Percentiles rank a stretch among this genome's conserved stretches.
Evolutionary conservation across 2,797 vertebrate genomes (phyloP).

Genomic region (Thunnus albacares): DNA sequence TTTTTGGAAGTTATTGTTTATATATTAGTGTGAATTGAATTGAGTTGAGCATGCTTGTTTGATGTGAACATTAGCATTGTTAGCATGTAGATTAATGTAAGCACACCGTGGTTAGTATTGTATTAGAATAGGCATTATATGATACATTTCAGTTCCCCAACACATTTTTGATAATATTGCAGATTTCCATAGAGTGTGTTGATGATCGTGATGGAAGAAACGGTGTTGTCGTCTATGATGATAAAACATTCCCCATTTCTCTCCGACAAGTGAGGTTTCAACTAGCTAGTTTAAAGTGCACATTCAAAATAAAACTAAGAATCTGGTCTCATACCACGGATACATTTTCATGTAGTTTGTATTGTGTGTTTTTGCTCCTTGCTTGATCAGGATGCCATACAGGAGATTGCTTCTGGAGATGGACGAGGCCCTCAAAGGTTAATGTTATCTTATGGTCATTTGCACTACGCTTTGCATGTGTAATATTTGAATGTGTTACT

Average conservation of each 20-base stretch:
- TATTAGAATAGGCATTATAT: not conserved
- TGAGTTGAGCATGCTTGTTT: not conserved
- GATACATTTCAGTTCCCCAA: not conserved
- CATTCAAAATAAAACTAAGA: not conserved
- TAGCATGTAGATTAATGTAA: constrained; percentile 1
- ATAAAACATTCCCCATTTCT: not conserved
- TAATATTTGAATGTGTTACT: not conserved
- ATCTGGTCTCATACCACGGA: not conserved
- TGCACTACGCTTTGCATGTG: not conserved
- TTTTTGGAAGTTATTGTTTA: not conserved
- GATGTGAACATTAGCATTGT: constrained; percentile 3
- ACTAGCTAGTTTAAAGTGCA: not conserved
- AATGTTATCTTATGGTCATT: not conserved
- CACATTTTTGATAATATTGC: not conserved
- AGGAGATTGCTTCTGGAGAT: not conserved
- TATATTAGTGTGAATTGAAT: not conserved
- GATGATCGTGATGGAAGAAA: not conserved
- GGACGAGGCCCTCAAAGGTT: constrained; percentile 18
- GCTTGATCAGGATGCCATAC: not conserved
- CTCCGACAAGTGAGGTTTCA: constrained; percentile 13
- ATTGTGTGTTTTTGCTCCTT: not conserved
- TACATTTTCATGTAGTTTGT: not conserved
- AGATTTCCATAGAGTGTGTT: constrained; percentile 26
- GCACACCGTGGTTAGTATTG: not conserved
- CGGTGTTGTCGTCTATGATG: not conserved